Percentiles rank a stretch among this genome's conserved stretches.
Evolutionary conservation across 2,113 vertebrate species (phyloP).

Genomic region (Glaucomys volans): DNA sequence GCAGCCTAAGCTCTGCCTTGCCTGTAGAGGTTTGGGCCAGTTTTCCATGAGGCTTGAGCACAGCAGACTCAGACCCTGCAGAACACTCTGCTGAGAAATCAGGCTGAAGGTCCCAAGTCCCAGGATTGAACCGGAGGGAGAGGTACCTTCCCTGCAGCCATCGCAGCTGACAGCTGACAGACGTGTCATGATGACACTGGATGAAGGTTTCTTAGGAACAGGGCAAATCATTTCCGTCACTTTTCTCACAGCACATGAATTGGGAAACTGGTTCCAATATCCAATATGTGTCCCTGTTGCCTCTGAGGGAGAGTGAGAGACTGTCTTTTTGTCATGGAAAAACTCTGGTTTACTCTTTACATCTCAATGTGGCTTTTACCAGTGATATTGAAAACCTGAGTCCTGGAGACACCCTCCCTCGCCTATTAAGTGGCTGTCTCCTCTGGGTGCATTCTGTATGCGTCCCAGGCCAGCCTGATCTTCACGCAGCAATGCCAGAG

Average conservation of each 20-base stretch:
- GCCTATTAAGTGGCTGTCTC: conserved; percentile 58
- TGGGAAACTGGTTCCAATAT: background rate
- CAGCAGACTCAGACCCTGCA: background rate
- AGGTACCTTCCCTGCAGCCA: background rate
- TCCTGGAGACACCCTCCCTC: conserved; percentile 4
- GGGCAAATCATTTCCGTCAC: background rate
- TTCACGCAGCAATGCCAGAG: conserved; percentile 83
- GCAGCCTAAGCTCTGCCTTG: background rate
- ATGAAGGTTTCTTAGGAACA: background rate
- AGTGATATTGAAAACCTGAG: background rate
- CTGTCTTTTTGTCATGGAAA: background rate
- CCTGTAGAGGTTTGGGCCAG: background rate
- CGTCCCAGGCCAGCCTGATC: conserved; percentile 75
- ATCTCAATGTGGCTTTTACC: conserved; percentile 6
- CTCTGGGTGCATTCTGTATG: conserved; percentile 71
- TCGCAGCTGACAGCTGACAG: background rate
- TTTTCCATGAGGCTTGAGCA: background rate
- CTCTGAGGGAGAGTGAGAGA: background rate
- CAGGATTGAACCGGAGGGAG: background rate
- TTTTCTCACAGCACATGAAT: background rate
- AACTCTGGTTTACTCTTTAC: background rate
- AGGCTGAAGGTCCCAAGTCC: background rate
- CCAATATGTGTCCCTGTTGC: background rate
- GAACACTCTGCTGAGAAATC: background rate
- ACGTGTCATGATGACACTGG: background rate